These are phyloP conservation scores for Alcedo atthis DNA, from an alignment of 2,797 vertebrate species.

Conservation along the genomic window DNA sequence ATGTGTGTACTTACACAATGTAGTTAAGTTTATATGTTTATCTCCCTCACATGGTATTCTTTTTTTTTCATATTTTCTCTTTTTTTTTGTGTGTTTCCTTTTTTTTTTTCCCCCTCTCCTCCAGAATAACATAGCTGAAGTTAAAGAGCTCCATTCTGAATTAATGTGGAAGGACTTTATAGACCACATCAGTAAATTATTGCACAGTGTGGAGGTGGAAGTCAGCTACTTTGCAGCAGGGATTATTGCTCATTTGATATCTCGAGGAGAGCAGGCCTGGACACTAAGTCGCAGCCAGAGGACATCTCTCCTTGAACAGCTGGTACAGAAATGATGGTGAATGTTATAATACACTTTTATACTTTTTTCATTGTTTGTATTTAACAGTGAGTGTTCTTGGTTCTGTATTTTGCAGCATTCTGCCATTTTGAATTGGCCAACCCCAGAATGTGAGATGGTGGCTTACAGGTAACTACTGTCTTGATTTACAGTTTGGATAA, in stretches of 20 bases:
- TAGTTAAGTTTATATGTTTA: neutral
- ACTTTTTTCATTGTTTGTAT: neutral
- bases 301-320: constrained; percentile 88
- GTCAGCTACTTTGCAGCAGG: constrained; percentile 99
- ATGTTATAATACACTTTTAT: constrained; percentile 11
- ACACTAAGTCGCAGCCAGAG: constrained; percentile 86
- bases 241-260: constrained; percentile 96
- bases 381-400: constrained; percentile 18
- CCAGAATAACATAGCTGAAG: constrained; percentile 98
- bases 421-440: constrained; percentile 96
- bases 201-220: constrained; percentile 96
- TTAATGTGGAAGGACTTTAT: constrained; percentile 97
- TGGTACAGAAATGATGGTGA: constrained; percentile 82
- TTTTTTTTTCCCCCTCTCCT: fast-evolving
- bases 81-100: neutral
- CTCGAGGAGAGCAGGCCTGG: constrained; percentile 93
- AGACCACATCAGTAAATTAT: constrained; percentile 92
- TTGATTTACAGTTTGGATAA: neutral
- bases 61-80: neutral
- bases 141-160: constrained; percentile 93
- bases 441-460: constrained; percentile 98
- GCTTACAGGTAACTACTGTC: constrained; percentile 92
- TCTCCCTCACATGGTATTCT: neutral
- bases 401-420: constrained; percentile 85
- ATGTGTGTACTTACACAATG: neutral